Base-by-base conservation (phyloP, 2,797 vertebrate genomes). In the Sylvilagus floridanus region DNA sequence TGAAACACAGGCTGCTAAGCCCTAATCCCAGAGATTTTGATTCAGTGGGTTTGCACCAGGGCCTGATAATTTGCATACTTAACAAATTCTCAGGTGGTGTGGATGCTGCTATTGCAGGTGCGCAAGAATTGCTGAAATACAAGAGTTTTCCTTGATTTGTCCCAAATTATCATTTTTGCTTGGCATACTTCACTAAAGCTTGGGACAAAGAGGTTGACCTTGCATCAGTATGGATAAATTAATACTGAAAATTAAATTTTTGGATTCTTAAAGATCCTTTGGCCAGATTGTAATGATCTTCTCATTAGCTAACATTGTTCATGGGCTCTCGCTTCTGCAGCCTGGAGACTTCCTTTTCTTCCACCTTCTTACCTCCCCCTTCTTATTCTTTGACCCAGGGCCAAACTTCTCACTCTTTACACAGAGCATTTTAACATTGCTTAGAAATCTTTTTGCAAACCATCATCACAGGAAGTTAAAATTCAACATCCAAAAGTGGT, bases 91-190 rank as follows among this genome's bases (percentile, higher is more conserved):
- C 52, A 65, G 68, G 42, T 79, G 32, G 60, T 57, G 16, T 11
- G 9, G 13, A 42, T 30, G 21, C 22, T 66, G 3, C 13, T 83
- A 4, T 47, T 72, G 14, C 4, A 84, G 7, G 42, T 26, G 66
- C 2, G 42, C 24, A 57, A 88, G 11, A 19, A 72, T 79, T 22
- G 52, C 13, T 50, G 35, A 95, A 83, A 50, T 69, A 71, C 17
- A 84, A 84, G 12, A 6, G 14, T 84, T 92, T 77, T 22, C 52
- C 13, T 88, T 89, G 35, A 42, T 77, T 69, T 95, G 22, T n/a
- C 16, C 6, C 3, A 32, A 62, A 79, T 75, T 5, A 47, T 47
- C 63, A 77, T 65, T 75, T 88, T 72, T 71, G 30, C 9, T 78
- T 75, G 22, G 9, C 22, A 65, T 78, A 30, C 26, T 72, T 19